Evolutionary conservation across 1,140 invertebrate genomes (phyloP).

Genomic region (Tetramorium simillimum): DNA sequence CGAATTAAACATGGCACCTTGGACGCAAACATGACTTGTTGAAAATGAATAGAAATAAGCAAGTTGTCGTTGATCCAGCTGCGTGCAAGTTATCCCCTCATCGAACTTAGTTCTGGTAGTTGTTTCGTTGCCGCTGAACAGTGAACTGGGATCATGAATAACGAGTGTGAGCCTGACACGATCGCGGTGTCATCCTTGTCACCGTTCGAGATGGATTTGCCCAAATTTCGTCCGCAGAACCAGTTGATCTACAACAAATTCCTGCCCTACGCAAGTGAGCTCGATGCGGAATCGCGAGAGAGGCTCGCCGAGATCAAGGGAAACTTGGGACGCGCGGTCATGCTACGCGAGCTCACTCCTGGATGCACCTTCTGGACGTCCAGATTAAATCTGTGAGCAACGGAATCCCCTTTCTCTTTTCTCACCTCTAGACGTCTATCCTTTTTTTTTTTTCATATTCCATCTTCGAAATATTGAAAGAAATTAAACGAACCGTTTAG

Average conservation of each 20-base stretch:
- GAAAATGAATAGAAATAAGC: slow-evolving; percentile 66
- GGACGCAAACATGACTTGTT: slow-evolving; percentile 68
- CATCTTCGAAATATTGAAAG: background rate
- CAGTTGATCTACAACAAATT: slow-evolving; percentile 89
- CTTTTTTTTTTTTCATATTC: too few species aligned
- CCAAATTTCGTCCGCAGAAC: slow-evolving; percentile 84
- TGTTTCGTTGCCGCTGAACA: too few species aligned
- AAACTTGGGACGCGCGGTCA: slow-evolving; percentile 88
- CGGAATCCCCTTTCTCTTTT: background rate
- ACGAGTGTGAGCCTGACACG: background rate
- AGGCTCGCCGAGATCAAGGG: slow-evolving; percentile 89
- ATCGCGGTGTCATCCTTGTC: background rate
- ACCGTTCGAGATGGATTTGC: background rate
- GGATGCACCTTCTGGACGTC: slow-evolving; percentile 88
- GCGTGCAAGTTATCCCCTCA: slow-evolving; percentile 32
- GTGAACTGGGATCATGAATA: background rate
- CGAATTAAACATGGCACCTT: slow-evolving; percentile 60
- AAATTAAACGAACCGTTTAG: background rate
- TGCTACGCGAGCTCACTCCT: slow-evolving; percentile 89
- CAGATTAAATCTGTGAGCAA: slow-evolving; percentile 88
- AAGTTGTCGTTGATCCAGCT: slow-evolving; percentile 62
- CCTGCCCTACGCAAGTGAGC: slow-evolving; percentile 88
- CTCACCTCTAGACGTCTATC: too few species aligned
- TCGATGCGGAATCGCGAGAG: slow-evolving; percentile 88
- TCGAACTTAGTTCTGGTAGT: background rate